A percentile compares a stretch with the other conserved stretches of the same genome.
phyloP scores from a whole-genome alignment of 2,113 vertebrate genomes.

The Planiliza haematocheilus region DNA sequence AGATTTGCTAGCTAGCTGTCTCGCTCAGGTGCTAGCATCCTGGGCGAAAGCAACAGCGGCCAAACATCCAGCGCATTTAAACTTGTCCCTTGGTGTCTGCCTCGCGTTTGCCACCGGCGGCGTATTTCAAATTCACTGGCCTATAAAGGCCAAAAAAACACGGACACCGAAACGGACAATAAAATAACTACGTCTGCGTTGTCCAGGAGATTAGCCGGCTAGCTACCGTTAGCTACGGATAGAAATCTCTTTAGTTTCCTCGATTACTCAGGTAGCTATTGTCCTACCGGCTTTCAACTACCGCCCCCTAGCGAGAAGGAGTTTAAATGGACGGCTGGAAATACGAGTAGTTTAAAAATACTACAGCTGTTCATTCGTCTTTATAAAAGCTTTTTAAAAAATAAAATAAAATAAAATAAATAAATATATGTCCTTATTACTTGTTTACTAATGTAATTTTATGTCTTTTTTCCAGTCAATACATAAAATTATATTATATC shows the following conservation, averaged over 20 bases:
- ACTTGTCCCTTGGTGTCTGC: neutral
- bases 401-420: no score
- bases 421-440: neutral
- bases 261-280: conserved; percentile 41
- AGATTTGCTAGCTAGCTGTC: conserved; percentile 50
- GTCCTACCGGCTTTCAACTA: neutral
- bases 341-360: neutral
- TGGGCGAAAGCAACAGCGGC: conserved; percentile 40
- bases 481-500: no score
- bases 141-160: conserved; percentile 7
- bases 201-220: conserved; percentile 69
- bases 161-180: neutral
- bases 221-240: conserved; percentile 64
- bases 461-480: no score
- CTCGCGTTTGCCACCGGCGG: neutral
- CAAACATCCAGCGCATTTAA: conserved; percentile 44
- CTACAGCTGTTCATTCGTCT: neutral
- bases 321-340: conserved; percentile 2
- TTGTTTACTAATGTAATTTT: no score
- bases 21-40: conserved; percentile 69
- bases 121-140: neutral
- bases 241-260: conserved; percentile 58
- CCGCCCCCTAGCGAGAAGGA: conserved; percentile 62
- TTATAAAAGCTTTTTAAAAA: no score
- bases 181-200: conserved; percentile 57